Conservation (phyloP, 2,888 invertebrate species). For the Drosophila tanythrix region DNA sequence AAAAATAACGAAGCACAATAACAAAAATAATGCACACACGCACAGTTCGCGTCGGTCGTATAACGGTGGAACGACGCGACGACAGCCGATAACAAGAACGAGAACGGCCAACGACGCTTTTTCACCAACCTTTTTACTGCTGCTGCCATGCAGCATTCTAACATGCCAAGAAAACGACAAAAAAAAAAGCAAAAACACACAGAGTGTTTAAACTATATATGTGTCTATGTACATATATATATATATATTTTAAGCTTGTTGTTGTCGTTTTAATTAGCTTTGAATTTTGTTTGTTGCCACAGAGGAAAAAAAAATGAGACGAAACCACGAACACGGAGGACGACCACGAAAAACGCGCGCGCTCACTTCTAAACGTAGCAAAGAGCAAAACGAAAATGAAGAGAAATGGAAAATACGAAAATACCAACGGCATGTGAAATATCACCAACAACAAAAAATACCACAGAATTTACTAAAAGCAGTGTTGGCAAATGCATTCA, state of each 20-base stretch:
- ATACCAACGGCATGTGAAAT: conserved; percentile 44
- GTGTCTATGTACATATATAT: conserved; percentile 16
- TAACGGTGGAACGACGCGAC: conserved; percentile 57
- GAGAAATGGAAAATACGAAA: conserved; percentile 57
- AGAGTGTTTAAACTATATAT: conserved; percentile 26
- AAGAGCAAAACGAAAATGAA: conserved; percentile 64
- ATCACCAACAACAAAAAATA: conserved; percentile 35
- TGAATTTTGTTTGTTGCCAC: conserved; percentile 48
- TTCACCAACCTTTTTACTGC: conserved; percentile 61
- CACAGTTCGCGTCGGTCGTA: conserved; percentile 46
- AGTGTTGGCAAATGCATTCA: conserved; percentile 37
- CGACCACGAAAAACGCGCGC: conserved; percentile 53
- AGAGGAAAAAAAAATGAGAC: conserved; percentile 38
- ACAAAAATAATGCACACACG: conserved; percentile 59
- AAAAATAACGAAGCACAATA: conserved; percentile 53
- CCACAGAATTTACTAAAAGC: conserved; percentile 18
- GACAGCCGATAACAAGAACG: conserved; percentile 61
- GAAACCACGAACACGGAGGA: conserved; percentile 42
- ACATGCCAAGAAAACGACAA: conserved; percentile 54
- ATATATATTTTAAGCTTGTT: conserved; percentile 22
- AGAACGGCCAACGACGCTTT: conserved; percentile 53
- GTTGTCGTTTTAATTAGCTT: conserved; percentile 18
- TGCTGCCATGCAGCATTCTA: conserved; percentile 46
- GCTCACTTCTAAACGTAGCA: conserved; percentile 60
- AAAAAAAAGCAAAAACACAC: conserved; percentile 16